Percentiles rank a stretch among this genome's conserved stretches.
Conservation (phyloP, 2,888 invertebrate genomes). For the Nephrotoma guestfalica region DNA sequence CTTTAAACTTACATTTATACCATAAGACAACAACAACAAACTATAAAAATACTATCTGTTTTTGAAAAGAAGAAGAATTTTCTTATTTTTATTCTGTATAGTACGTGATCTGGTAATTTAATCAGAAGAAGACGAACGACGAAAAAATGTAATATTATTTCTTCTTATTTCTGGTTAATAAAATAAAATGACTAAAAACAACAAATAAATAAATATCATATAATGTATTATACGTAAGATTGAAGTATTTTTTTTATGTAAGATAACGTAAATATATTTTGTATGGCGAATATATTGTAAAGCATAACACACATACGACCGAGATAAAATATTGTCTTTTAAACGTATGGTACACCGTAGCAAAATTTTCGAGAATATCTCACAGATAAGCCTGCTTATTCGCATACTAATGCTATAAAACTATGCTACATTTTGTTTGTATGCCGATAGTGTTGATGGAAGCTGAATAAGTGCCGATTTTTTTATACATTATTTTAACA, state of each 20-base stretch:
- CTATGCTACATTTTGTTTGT: too few species aligned
- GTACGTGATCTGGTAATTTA: not conserved
- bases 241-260: not conserved
- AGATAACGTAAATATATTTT: not conserved
- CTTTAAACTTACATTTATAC: not conserved
- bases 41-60: not conserved
- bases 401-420: too few species aligned
- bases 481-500: too few species aligned
- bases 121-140: not conserved
- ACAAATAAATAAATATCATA: not conserved
- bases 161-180: not conserved
- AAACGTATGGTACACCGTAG: not conserved
- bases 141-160: not conserved
- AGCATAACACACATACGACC: not conserved
- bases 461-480: too few species aligned
- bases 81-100: not conserved
- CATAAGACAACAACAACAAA: not conserved
- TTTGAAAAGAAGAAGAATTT: not conserved
- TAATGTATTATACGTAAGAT: not conserved
- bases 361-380: not conserved
- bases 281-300: not conserved
- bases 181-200: not conserved
- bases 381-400: too few species aligned
- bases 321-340: not conserved
- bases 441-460: too few species aligned